Evolutionary conservation across 2,888 invertebrate species (phyloP), one percentile per base, ranked within the genome.

Genomic region (Dinocampus coccinellae): DNA sequence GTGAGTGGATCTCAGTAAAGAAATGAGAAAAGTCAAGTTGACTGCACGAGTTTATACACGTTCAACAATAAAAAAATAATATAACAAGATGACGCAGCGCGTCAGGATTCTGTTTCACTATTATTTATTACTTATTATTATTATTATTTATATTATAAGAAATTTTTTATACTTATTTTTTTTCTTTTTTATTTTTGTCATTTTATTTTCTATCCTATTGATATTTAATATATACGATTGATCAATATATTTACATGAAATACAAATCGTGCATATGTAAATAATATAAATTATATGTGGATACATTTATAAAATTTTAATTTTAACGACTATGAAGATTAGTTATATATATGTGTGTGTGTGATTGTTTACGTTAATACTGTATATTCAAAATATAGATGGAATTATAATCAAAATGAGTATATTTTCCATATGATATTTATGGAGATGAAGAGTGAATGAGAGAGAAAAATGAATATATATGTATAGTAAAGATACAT

Each of bases 281-380:
- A n/a, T 13, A 13, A 39, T 39, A 39, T n/a, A 39, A 3, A 39
- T 39, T 7, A 52, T 61, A 26, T 16, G 13, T 20, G 24, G 22
- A 33, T 16, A 36, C 26, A 34, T 36, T 58, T 11, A n/a, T n/a
- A n/a, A n/a, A n/a, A n/a, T n/a, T n/a, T n/a, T 26, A 36, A 55
- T 20, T 42, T 42, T 72, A 71, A 69, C 66, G 71, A 69, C 66
- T 69, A 71, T n/a, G 39, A 73, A 73, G 69, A 75, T 75, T 75
- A 71, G 73, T 75, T 75, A 73, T 61, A n/a, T n/a, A n/a, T n/a
- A n/a, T n/a, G n/a, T n/a, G n/a, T n/a, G n/a, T n/a, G n/a, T n/a
- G n/a, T n/a, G n/a, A n/a, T n/a, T n/a, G n/a, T n/a, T n/a, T n/a
- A n/a, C n/a, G n/a, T n/a, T n/a, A n/a, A n/a, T n/a, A n/a, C 39